Evolutionary conservation across 2,113 vertebrate species (phyloP), one percentile per base, ranked within the genome.

Genomic region (Leiothrix lutea): DNA sequence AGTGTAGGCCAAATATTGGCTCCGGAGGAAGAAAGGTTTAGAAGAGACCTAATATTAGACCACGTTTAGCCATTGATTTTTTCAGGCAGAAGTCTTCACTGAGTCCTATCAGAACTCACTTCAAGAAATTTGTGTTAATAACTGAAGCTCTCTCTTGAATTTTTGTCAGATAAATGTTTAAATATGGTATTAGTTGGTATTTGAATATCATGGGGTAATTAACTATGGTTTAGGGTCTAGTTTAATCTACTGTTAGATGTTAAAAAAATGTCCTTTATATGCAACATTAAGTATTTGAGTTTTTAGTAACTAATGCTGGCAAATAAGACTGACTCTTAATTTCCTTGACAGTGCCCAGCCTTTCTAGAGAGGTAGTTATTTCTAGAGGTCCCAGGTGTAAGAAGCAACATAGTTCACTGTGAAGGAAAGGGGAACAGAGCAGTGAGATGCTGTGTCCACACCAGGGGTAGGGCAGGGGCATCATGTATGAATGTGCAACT

Each of bases 1-100:
- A 94, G 71, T 11, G n/a, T 64, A 80, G 74, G 74, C 87, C 85
- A 95, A 96, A 92, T 93, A 96, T 74, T 90, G 82, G 71, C 56
- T 95, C 75, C 12, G 31, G 71, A 94, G 71, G 71, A 90, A 85
- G 40, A 82, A 90, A 83, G 66, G 38, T 83, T 96, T 91, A 82
- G 85, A 88, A 86, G 85, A 93, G 74, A 83, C 33, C 58, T 82
- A 90, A 94, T 77, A 80, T 82, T 90, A 86, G 47, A 54, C 42
- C 42, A 90, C 40, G 38, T 25, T 58, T 42, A 88, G 19, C 12
- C 71, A 36, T 6, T 45, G 73, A 36, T 33, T n/a, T 71, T 80
- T 88, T 90, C 53, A 65, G 45, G 45, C 33, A 90, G 70, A 88
- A 73, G 22, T 24, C 67, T 90, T 82, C 60, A 21, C 17, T 61